Evolutionary conservation across 2,113 vertebrate species (phyloP).

Genomic region (Oryzias celebensis): DNA sequence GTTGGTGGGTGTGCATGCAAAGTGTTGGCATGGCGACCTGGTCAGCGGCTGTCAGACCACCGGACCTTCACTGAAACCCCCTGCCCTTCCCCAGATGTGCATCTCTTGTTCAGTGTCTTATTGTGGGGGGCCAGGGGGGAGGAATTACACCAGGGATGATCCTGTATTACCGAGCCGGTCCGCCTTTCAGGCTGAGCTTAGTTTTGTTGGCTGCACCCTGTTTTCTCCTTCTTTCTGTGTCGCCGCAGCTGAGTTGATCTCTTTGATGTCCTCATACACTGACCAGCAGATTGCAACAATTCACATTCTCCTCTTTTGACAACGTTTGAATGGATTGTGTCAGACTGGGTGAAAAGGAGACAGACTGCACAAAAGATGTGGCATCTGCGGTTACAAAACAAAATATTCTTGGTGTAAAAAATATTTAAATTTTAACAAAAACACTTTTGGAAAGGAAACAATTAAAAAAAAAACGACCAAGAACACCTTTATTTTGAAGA

Average conservation of each 20-base stretch:
- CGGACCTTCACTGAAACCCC: constrained; percentile 39
- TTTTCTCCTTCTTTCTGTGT: constrained; percentile 62
- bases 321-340: background rate
- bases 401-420: constrained; percentile 1
- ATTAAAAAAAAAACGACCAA: background rate
- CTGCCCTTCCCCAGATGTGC: constrained; percentile 53
- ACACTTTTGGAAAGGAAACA: background rate
- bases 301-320: constrained; percentile 18
- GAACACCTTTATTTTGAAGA: too few species aligned
- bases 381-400: background rate
- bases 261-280: constrained; percentile 69
- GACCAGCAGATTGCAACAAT: constrained; percentile 55
- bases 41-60: constrained; percentile 61
- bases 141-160: constrained; percentile 76
- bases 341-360: background rate
- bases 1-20: constrained; percentile 28
- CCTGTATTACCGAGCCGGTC: constrained; percentile 65
- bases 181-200: constrained; percentile 68
- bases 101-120: constrained; percentile 64
- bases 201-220: constrained; percentile 61
- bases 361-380: accelerated
- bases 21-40: constrained; percentile 74
- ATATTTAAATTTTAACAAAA: background rate
- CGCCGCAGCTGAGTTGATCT: constrained; percentile 44
- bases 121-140: constrained; percentile 68